Percentiles rank a stretch among this genome's conserved stretches.
Conservation (phyloP, 2,797 vertebrate genomes). For the Melanotaenia pygmaea region DNA sequence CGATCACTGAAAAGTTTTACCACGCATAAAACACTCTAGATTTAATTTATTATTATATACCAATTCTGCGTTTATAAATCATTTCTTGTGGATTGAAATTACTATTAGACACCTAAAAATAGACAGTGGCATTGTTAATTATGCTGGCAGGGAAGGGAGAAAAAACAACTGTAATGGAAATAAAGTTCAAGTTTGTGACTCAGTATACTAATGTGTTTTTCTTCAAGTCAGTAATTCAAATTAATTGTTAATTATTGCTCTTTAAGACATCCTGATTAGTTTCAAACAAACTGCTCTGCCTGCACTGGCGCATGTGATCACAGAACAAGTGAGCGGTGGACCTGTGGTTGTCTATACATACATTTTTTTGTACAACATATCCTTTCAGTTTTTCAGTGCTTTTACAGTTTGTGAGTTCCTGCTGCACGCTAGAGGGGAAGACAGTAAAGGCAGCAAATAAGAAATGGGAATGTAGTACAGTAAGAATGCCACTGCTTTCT, state of each 20-base stretch:
- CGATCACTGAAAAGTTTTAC: neutral
- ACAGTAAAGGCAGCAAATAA: constrained; percentile 9
- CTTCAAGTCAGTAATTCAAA: neutral
- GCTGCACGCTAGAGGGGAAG: constrained; percentile 15
- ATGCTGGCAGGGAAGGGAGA: neutral
- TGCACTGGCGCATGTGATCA: neutral
- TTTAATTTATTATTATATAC: neutral
- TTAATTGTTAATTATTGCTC: constrained; percentile 2
- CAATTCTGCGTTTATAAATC: constrained; percentile 5
- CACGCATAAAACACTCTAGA: neutral
- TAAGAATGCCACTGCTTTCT: constrained; percentile 2
- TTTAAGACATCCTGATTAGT: constrained; percentile 1
- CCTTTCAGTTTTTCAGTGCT: constrained; percentile 26
- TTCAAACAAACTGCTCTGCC: constrained; percentile 10
- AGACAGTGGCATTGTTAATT: neutral
- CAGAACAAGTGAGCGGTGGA: constrained; percentile 12
- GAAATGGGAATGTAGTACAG: constrained; percentile 22
- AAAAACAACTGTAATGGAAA: neutral
- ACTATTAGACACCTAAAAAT: no score
- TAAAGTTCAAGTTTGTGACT: neutral
- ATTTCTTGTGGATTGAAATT: no score
- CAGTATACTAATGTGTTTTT: neutral
- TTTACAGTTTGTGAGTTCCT: constrained; percentile 23
- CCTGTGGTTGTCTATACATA: constrained; percentile 35
- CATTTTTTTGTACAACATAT: constrained; percentile 21